Base-by-base conservation (phyloP, 2,113 vertebrate genomes). In the Sorex fumeus region DNA sequence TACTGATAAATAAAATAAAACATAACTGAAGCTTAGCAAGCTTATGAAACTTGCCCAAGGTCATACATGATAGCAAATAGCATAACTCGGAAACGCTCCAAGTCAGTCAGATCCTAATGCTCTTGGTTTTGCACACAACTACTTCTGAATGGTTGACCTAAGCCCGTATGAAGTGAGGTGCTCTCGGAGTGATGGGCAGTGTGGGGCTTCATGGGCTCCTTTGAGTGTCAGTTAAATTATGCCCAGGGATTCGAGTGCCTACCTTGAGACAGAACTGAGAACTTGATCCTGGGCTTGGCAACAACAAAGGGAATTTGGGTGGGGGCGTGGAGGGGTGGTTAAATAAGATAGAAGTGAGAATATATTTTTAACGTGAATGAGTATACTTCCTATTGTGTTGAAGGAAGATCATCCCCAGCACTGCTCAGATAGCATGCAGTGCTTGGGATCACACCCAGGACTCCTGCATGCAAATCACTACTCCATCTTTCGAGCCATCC, bases 1-100 rank as follows among this genome's bases (percentile, higher is more conserved):
- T 86, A 80, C 36, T 83, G 83, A 87, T 90, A 92, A 79, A 77
- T 66, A 40, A 87, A 90, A 67, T 25, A 60, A 94, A 92, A 78
- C 21, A 85, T 72, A 85, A 72, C 16, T 9, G 8, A 91, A 32
- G 62, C 40, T 77, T 87, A 84, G 64, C 4, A 66, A 79, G 64
- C 66, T 82, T 76, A 53, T 10, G 82, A 77, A 83, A 80, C 15
- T 72, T 71, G 75, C 40, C 60, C 69, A 74, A 21, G 47, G n/a
- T 87, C 18, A 60, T 27, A 84, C 62, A 50, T 13, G 71, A 72
- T 16, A 64, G 62, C 36, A 91, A 47, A 53, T 19, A 76, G 34
- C 50, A 75, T 36, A 76, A 18, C 11, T 27, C 45, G 21, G 72
- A 88, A 32, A 40, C 30, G 13, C 8, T 43, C 21, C 50, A n/a